These are phyloP conservation scores for Eurois occulta DNA, from an alignment of 2,888 invertebrate species.

Conservation along the genomic window DNA sequence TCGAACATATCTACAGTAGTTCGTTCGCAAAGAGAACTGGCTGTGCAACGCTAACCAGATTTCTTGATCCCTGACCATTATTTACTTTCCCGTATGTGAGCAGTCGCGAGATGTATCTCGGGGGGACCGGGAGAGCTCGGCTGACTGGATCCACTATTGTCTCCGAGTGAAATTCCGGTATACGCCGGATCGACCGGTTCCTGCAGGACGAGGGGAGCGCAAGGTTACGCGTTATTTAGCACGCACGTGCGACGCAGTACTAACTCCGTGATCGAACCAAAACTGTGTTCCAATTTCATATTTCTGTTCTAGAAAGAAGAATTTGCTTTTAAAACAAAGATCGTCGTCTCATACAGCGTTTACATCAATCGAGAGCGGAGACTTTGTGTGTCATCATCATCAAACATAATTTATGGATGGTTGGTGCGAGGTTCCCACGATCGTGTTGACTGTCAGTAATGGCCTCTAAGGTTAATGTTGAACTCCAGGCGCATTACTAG, in stretches of 20 bases:
- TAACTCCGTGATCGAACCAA: constrained; percentile 48
- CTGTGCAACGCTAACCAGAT: constrained; percentile 64
- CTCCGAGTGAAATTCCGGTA: constrained; percentile 77
- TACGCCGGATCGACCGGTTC: constrained; percentile 82
- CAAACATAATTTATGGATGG: constrained; percentile 56
- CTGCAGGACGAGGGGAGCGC: constrained; percentile 85
- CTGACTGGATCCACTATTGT: constrained; percentile 74
- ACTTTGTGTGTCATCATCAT: constrained; percentile 55
- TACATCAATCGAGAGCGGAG: constrained; percentile 31
- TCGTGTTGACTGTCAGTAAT: constrained; percentile 47
- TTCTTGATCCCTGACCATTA: constrained; percentile 67
- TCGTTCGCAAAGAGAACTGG: constrained; percentile 60
- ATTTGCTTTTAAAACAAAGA: constrained; percentile 30
- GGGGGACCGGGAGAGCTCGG: constrained; percentile 68
- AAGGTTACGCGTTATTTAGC: constrained; percentile 84
- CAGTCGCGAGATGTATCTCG: constrained; percentile 57
- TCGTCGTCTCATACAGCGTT: constrained; percentile 4
- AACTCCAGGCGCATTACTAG: constrained; percentile 26
- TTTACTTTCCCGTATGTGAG: constrained; percentile 68
- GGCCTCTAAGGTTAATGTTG: constrained; percentile 48
- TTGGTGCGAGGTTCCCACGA: constrained; percentile 63
- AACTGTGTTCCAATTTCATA: constrained; percentile 37
- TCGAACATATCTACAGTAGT: constrained; percentile 50
- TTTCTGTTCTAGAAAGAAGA: constrained; percentile 6
- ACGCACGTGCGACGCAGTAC: constrained; percentile 77